A percentile compares a stretch with the other conserved stretches of the same genome.
phyloP scores from a whole-genome alignment of 2,113 vertebrate species.

The Pteronura brasiliensis region DNA sequence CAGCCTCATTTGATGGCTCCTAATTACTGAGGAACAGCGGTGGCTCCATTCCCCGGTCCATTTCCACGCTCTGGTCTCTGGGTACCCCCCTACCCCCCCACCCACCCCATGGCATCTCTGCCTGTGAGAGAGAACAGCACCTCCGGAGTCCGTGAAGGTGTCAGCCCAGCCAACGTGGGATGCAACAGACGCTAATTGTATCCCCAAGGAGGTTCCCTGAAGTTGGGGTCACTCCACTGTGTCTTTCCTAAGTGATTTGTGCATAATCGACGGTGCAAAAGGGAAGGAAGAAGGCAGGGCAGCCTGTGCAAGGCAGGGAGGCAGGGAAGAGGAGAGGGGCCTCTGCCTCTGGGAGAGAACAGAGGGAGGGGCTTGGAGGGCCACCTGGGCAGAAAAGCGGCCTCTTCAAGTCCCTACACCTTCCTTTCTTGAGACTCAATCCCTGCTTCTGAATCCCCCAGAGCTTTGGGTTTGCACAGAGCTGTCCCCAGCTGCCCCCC shows the following conservation, averaged over 20 bases:
- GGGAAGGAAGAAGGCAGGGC: not conserved
- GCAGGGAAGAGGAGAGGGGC: too few species aligned
- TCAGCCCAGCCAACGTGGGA: not conserved
- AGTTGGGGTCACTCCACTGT: constrained; percentile 54
- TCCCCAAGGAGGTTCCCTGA: constrained; percentile 52
- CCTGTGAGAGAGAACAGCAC: not conserved
- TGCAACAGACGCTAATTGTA: constrained; percentile 63
- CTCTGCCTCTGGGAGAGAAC: fast-evolving
- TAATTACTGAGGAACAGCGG: constrained; percentile 15
- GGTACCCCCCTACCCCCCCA: not conserved
- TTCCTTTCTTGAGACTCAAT: too few species aligned
- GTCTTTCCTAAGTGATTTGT: not conserved
- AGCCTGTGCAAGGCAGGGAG: too few species aligned
- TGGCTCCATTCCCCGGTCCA: not conserved
- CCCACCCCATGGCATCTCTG: not conserved
- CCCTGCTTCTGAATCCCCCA: not conserved
- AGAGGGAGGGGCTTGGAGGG: not conserved
- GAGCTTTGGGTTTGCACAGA: too few species aligned
- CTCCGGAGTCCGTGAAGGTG: not conserved
- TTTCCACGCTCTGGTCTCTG: not conserved
- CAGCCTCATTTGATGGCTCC: not conserved
- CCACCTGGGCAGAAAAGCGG: fast-evolving
- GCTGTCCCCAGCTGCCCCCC: not conserved
- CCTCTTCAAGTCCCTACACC: not conserved
- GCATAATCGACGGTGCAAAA: not conserved